These are phyloP conservation scores for Liopterus haemorrhoidalis DNA, from an alignment of 2,888 invertebrate genomes.

Conservation along the genomic window DNA sequence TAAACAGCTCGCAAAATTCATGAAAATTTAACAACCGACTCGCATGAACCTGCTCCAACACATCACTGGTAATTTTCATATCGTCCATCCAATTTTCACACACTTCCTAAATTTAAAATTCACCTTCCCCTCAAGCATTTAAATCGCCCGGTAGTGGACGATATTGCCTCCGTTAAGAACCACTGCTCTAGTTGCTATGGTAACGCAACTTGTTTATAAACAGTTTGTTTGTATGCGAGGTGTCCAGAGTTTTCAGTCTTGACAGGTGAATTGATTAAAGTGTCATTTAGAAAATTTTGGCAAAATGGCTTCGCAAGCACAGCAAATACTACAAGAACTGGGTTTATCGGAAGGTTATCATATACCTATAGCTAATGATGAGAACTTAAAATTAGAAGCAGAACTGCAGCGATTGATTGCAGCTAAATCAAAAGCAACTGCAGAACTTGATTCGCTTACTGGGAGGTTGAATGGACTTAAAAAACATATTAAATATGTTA, in stretches of 20 bases:
- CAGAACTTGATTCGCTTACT: conserved; percentile 45
- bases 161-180: conserved; percentile 19
- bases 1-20: no score
- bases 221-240: neutral
- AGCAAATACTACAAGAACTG: conserved; percentile 59
- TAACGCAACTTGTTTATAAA: conserved; percentile 17
- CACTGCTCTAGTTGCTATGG: conserved; percentile 14
- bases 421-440: conserved; percentile 46
- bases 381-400: conserved; percentile 56
- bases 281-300: conserved; percentile 4
- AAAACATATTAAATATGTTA: conserved; percentile 50
- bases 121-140: conserved; percentile 5
- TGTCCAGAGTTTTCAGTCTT: neutral
- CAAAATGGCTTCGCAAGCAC: conserved; percentile 48
- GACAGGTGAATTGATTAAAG: conserved; percentile 12
- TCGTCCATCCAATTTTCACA: no score
- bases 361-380: conserved; percentile 71
- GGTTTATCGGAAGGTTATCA: conserved; percentile 74
- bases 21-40: no score
- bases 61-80: no score
- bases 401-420: conserved; percentile 49
- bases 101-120: no score
- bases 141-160: conserved; percentile 7
- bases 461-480: conserved; percentile 40
- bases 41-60: no score